These are phyloP conservation scores for Falco columbarius DNA, from an alignment of 2,797 vertebrate species.

Conservation along the genomic window DNA sequence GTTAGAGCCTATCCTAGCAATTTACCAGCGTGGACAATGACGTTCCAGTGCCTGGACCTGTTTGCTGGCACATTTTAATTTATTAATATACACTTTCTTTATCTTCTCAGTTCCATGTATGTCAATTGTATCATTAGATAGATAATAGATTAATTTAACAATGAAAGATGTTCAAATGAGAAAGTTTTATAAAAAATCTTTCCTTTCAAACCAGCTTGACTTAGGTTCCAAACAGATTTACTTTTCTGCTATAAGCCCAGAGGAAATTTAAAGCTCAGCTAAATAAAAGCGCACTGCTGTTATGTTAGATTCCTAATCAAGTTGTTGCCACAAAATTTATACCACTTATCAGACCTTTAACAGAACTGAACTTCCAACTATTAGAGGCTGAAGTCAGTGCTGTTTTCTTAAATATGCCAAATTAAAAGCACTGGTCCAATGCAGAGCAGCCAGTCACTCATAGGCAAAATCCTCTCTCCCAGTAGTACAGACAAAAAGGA, in stretches of 20 bases:
- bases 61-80: neutral
- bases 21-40: neutral
- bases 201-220: neutral
- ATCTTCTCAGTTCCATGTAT: neutral
- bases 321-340: neutral
- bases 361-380: neutral
- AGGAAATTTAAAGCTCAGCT: neutral
- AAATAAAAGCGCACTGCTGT: neutral
- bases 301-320: neutral
- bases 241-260: neutral
- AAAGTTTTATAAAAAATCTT: neutral
- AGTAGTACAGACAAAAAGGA: neutral
- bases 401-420: neutral
- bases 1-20: neutral
- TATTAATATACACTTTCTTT: neutral
- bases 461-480: neutral
- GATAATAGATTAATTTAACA: neutral
- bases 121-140: neutral
- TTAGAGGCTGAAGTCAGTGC: neutral
- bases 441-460: neutral
- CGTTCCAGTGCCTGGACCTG: neutral
- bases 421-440: neutral
- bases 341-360: neutral
- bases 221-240: neutral
- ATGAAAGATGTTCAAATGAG: neutral